Base-by-base conservation (phyloP, 2,797 vertebrate genomes). In the Macropodus opercularis region DNA sequence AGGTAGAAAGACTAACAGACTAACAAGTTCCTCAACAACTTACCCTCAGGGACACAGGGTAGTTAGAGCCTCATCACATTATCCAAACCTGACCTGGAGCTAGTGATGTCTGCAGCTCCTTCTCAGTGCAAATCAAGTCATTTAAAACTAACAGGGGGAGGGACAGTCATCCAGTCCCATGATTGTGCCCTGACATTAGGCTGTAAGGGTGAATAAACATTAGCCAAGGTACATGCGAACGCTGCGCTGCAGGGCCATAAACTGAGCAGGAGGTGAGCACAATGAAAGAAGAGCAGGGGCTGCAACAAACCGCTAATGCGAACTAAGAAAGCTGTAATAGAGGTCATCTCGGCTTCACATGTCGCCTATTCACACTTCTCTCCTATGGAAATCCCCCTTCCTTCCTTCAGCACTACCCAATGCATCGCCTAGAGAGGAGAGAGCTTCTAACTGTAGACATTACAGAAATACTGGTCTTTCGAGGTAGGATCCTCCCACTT, bases 361-460 rank as follows among this genome's bases (percentile, higher is more conserved):
- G 60, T 17, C 19, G 8, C 47, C 23, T 24, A 31, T 15, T 64
- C 32, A 53, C n/a, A 60, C 15, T 3, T 22, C 9, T 51, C 6
- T 52, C 26, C 31, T 5, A 26, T 69, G 44, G 31, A 15, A 72
- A 46, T 40, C 1, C 42, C 64, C 14, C 44, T 12, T 27, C 18
- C 27, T 59, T 68, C 23, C 15, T 15, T 18, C 21, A 0, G n/a
- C 17, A 17, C 12, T 12, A 7, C 21, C 34, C 1, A 2, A 60
- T 23, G 21, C 40, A n/a, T 67, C 6, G 27, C 19, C 24, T 12
- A 85, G 27, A 60, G 72, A 70, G 55, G 38, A 9, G 4, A 64
- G 8, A 14, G 12, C 38, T 75, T 48, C 62, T 77, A 83, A 91
- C 87, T 76, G 77, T 76, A 83, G 68, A 46, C 56, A 67, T 76